Conservation (phyloP, 2,888 invertebrate species). For the Sarcophaga caerulescens region DNA sequence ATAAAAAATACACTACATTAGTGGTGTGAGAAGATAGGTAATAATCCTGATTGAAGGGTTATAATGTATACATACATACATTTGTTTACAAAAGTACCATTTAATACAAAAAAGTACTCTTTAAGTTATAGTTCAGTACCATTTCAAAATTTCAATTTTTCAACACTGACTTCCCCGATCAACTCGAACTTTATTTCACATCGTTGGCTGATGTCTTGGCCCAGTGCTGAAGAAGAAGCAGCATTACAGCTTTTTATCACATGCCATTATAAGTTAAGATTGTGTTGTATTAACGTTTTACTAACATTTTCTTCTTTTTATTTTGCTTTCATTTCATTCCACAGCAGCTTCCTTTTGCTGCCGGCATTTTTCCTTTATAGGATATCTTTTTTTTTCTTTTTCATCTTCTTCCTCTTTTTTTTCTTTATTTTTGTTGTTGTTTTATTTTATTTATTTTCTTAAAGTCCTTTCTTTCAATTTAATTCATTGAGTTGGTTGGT, state of each 20-base stretch:
- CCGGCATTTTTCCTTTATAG: slow-evolving; percentile 55
- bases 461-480: slow-evolving; percentile 56
- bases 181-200: background rate
- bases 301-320: slow-evolving; percentile 10
- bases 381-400: slow-evolving; percentile 55
- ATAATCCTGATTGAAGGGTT: too few species aligned
- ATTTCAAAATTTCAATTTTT: too few species aligned
- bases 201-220: background rate
- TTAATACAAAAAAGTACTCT: too few species aligned
- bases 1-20: too few species aligned
- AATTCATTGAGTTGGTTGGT: slow-evolving; percentile 15
- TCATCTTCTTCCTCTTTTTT: background rate
- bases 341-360: slow-evolving; percentile 47
- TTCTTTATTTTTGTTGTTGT: slow-evolving; percentile 22
- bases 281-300: slow-evolving; percentile 58
- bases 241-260: slow-evolving; percentile 60
- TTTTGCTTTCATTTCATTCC: background rate
- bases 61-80: too few species aligned
- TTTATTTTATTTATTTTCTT: slow-evolving; percentile 38
- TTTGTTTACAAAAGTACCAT: too few species aligned
- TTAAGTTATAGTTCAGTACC: too few species aligned
- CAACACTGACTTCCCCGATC: too few species aligned
- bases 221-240: slow-evolving; percentile 37
- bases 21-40: too few species aligned
- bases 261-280: slow-evolving; percentile 61